Percentiles rank a stretch among this genome's conserved stretches.
These are phyloP conservation scores for Rhinatrema bivittatum DNA, from an alignment of 2,797 vertebrate genomes.

Conservation along the genomic window DNA sequence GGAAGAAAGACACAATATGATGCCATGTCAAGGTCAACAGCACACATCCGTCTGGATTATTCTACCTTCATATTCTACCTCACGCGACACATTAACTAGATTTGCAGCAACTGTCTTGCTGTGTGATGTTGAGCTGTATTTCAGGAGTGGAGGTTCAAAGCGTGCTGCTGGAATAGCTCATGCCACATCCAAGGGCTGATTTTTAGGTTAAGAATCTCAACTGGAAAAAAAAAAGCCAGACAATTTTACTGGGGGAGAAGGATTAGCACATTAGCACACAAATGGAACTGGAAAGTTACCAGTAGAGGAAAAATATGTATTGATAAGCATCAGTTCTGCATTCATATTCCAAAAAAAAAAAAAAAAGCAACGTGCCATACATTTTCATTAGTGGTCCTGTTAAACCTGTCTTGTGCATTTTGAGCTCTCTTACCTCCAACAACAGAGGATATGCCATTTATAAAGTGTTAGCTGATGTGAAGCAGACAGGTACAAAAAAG, in stretches of 20 bases:
- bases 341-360: no score
- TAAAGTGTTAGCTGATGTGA: no score
- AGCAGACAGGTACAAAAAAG: no score
- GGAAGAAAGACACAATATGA: conserved; percentile 49
- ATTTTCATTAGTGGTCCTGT: no score
- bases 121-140: conserved; percentile 1
- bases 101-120: conserved; percentile 19
- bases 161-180: background rate
- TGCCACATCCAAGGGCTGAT: conserved; percentile 5
- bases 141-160: background rate
- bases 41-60: conserved; percentile 66
- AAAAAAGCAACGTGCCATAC: no score
- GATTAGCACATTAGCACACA: conserved; percentile 9
- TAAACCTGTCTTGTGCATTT: no score
- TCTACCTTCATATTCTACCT: conserved; percentile 54
- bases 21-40: conserved; percentile 57
- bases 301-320: no score
- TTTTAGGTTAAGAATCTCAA: conserved; percentile 20
- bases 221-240: no score
- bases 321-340: no score
- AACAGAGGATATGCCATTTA: no score
- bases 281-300: background rate
- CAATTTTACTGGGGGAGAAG: conserved; percentile 1
- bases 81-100: conserved; percentile 54
- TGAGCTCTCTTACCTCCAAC: no score